phyloP scores from a whole-genome alignment of 2,888 invertebrate species.

The Portevinia maculata region DNA sequence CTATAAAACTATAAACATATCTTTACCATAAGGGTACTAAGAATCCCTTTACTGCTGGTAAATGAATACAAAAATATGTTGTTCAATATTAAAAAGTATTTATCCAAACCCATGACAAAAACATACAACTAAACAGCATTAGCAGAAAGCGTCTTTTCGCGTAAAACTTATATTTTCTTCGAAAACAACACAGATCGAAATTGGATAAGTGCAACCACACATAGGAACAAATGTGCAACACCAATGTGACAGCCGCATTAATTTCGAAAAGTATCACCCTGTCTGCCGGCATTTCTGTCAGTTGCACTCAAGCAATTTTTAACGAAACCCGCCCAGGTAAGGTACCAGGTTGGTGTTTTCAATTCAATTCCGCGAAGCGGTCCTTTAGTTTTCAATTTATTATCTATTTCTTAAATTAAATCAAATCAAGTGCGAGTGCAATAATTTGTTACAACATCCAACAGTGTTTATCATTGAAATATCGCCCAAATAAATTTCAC shows the following conservation, averaged over 20 bases:
- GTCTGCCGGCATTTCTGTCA: slow-evolving; percentile 62
- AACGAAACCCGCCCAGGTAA: slow-evolving; percentile 78
- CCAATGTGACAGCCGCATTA: slow-evolving; percentile 15
- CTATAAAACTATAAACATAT: no score
- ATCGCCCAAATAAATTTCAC: slow-evolving; percentile 31
- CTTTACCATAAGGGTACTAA: no score
- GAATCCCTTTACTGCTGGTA: no score
- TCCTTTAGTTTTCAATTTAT: slow-evolving; percentile 42
- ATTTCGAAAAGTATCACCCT: slow-evolving; percentile 44
- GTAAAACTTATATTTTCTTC: not conserved
- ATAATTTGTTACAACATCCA: not conserved
- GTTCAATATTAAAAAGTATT: no score
- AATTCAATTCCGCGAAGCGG: slow-evolving; percentile 60
- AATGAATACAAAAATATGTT: no score
- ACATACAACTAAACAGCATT: no score
- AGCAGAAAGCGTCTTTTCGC: no score
- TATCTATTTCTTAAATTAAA: slow-evolving; percentile 27
- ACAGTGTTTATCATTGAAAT: slow-evolving; percentile 20
- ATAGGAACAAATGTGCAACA: not conserved
- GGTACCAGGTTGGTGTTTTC: no score
- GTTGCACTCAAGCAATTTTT: slow-evolving; percentile 54
- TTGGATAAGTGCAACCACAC: slow-evolving; percentile 1
- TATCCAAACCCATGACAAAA: no score
- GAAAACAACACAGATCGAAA: not conserved
- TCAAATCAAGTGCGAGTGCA: slow-evolving; percentile 48